These are phyloP conservation scores for Decapterus maruadsi DNA, from an alignment of 2,797 vertebrate species.

Conservation along the genomic window DNA sequence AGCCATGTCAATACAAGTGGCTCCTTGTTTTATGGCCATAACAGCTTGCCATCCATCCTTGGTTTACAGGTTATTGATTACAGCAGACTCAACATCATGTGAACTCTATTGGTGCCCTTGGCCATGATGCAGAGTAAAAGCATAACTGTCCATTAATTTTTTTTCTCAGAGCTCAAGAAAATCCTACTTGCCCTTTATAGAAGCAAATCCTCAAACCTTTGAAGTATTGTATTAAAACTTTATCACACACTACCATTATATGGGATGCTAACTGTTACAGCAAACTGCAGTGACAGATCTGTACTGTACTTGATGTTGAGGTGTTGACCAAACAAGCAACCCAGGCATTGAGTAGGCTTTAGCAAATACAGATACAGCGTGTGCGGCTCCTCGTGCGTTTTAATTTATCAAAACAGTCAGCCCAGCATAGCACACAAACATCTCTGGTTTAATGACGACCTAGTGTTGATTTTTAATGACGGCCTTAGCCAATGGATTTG, in stretches of 20 bases:
- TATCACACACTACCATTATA: neutral
- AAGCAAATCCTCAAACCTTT: constrained; percentile 18
- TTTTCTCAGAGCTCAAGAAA: constrained; percentile 25
- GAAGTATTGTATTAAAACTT: constrained; percentile 4
- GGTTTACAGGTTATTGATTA: constrained; percentile 81
- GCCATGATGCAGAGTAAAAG: constrained; percentile 61
- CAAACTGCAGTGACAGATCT: neutral
- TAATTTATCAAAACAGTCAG: neutral
- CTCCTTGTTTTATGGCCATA: constrained; percentile 81
- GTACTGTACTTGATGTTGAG: neutral
- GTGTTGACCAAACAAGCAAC: neutral
- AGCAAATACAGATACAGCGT: neutral
- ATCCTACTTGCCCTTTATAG: neutral
- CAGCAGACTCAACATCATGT: constrained; percentile 73
- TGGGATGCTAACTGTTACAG: neutral
- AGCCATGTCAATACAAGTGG: constrained; percentile 79
- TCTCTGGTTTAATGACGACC: too few relatives aligned
- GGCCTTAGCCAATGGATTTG: too few relatives aligned
- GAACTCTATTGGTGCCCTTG: constrained; percentile 71
- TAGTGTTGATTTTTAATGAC: too few relatives aligned
- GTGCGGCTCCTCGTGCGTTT: neutral
- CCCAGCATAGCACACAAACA: too few relatives aligned
- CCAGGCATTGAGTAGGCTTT: neutral
- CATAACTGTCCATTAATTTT: constrained; percentile 60
- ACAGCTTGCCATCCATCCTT: constrained; percentile 79